These are phyloP conservation scores for Prorops nasuta DNA, from an alignment of 1,140 invertebrate genomes.

Conservation along the genomic window DNA sequence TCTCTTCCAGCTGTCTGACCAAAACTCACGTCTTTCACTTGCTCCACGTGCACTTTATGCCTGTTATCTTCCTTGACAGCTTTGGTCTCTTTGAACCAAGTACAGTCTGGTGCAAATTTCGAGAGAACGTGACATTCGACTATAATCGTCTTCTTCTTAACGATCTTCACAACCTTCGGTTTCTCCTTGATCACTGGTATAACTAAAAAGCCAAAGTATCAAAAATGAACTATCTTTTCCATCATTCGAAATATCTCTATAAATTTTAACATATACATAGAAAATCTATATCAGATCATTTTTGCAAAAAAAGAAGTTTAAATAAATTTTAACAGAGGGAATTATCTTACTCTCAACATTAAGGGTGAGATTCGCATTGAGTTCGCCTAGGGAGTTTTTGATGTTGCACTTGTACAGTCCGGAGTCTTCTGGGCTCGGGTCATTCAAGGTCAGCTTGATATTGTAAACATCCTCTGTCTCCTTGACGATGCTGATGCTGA, in stretches of 20 bases:
- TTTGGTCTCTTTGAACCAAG: constrained; percentile 83
- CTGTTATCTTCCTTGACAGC: constrained; percentile 75
- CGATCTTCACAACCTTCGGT: constrained; percentile 84
- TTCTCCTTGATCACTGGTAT: constrained; percentile 91
- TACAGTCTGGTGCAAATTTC: constrained; percentile 83
- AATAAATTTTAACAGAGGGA: constrained; percentile 9
- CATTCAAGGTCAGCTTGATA: constrained; percentile 85
- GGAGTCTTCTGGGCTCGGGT: constrained; percentile 91
- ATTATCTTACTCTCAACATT: constrained; percentile 91
- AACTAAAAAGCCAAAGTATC: constrained; percentile 60
- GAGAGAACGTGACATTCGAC: constrained; percentile 88
- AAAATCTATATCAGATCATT: neutral
- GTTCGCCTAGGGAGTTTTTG: constrained; percentile 92
- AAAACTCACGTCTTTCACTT: constrained; percentile 69
- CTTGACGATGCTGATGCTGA: constrained; percentile 70
- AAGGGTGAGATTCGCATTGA: constrained; percentile 93
- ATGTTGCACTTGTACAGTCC: constrained; percentile 98
- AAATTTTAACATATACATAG: no score
- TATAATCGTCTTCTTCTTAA: constrained; percentile 85
- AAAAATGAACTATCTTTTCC: no score
- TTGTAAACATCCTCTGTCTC: constrained; percentile 85
- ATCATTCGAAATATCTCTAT: no score
- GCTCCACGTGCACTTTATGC: constrained; percentile 73
- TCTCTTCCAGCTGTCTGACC: neutral
- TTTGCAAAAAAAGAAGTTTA: neutral